phyloP scores from a whole-genome alignment of 2,113 vertebrate genomes.

The Anarrhichthys ocellatus region DNA sequence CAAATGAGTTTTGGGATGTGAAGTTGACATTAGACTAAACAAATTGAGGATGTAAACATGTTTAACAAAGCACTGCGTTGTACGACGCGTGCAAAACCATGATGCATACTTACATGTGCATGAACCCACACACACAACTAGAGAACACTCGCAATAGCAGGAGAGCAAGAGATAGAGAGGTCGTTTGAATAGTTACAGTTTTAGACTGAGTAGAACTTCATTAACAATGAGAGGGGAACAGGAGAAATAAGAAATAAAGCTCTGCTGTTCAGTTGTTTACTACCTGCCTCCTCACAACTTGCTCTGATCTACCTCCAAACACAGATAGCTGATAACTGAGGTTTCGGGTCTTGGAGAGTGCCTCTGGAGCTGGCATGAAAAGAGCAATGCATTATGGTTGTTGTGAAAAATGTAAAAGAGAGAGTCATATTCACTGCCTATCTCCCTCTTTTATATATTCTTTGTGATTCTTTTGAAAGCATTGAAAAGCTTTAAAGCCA shows the following conservation, averaged over 20 bases:
- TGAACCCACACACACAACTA: neutral
- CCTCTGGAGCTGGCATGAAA: slow-evolving; percentile 13
- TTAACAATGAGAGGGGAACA: slow-evolving; percentile 7
- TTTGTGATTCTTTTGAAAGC: neutral
- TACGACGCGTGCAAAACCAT: slow-evolving; percentile 3
- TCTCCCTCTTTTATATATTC: neutral
- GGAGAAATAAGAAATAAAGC: slow-evolving; percentile 1
- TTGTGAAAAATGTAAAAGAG: neutral
- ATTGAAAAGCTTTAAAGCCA: slow-evolving; percentile 2
- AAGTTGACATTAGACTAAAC: neutral
- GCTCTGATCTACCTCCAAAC: slow-evolving; percentile 38
- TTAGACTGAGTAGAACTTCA: slow-evolving; percentile 10
- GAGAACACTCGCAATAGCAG: neutral
- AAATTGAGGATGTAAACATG: neutral
- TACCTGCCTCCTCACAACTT: slow-evolving; percentile 4
- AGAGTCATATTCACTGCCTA: neutral
- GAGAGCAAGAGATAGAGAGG: neutral
- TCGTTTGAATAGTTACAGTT: slow-evolving; percentile 9
- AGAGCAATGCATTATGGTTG: neutral
- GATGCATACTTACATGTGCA: neutral
- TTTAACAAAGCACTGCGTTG: slow-evolving; percentile 7
- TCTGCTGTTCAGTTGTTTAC: slow-evolving; percentile 23
- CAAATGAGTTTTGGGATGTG: neutral
- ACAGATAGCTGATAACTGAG: slow-evolving; percentile 10
- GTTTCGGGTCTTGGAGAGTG: slow-evolving; percentile 7